These are phyloP conservation scores for Oreochromis mossambicus DNA, from an alignment of 2,797 vertebrate species.

Conservation along the genomic window DNA sequence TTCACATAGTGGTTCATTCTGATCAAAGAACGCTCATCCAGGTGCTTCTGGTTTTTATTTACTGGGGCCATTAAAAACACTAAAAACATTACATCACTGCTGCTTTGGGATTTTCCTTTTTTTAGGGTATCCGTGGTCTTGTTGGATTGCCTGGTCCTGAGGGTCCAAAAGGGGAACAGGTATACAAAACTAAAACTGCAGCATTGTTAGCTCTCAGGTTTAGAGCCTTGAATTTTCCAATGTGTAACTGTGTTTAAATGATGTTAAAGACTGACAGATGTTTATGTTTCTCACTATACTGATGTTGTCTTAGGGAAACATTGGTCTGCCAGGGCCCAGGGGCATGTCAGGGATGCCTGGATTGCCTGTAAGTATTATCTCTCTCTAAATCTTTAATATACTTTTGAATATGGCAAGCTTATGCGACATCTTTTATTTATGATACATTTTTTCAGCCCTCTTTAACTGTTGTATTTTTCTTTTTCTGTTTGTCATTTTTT, in stretches of 20 bases:
- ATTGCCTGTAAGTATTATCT: constrained; percentile 70
- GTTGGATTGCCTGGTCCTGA: constrained; percentile 63
- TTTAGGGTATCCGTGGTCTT: constrained; percentile 76
- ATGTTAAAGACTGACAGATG: background rate
- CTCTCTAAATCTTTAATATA: background rate
- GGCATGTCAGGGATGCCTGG: constrained; percentile 79
- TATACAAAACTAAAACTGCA: constrained; percentile 24
- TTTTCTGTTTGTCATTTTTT: background rate
- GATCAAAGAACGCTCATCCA: background rate
- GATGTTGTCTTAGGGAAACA: constrained; percentile 72
- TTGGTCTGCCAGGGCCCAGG: constrained; percentile 67
- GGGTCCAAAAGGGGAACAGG: constrained; percentile 82
- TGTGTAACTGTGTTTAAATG: background rate
- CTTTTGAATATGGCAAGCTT: background rate
- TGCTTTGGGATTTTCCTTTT: background rate
- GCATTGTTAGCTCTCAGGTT: background rate
- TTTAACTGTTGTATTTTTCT: background rate
- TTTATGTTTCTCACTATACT: background rate
- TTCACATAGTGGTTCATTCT: background rate
- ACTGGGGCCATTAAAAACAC: background rate
- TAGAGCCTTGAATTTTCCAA: background rate
- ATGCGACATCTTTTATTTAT: background rate
- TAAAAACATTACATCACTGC: background rate
- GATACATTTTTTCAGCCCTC: background rate
- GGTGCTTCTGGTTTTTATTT: background rate